Evolutionary conservation across 2,888 invertebrate species (phyloP).

Genomic region (Drosophila nigritarsus): DNA sequence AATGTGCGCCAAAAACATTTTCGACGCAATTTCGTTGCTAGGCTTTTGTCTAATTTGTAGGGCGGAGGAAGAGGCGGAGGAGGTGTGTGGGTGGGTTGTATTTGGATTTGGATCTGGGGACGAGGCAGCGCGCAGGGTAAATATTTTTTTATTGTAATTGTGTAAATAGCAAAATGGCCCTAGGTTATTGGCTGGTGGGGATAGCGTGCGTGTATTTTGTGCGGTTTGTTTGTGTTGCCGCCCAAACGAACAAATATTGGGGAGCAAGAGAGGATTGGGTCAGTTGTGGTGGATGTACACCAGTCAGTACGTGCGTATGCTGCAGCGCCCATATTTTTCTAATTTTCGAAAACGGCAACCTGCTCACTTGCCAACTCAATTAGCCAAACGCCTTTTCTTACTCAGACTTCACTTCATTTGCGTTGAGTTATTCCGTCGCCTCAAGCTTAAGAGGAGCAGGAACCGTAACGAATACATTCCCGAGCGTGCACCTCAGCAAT

Average conservation of each 20-base stretch:
- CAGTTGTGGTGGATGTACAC: not conserved
- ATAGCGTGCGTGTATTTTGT: constrained; percentile 46
- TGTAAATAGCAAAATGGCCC: constrained; percentile 71
- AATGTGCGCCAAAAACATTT: constrained; percentile 51
- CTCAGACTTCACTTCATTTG: not conserved
- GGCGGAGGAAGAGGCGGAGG: not conserved
- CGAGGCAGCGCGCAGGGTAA: constrained; percentile 22
- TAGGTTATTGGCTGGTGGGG: constrained; percentile 68
- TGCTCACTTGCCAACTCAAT: constrained; percentile 32
- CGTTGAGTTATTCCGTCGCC: constrained; percentile 6
- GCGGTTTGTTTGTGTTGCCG: constrained; percentile 60
- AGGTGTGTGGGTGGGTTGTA: not conserved
- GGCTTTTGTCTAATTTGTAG: constrained; percentile 26
- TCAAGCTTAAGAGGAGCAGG: not conserved
- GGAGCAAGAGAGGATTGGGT: not conserved
- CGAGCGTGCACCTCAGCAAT: constrained; percentile 61
- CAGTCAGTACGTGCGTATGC: not conserved
- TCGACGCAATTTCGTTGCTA: constrained; percentile 68
- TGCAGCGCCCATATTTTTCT: constrained; percentile 47
- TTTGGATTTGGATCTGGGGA: not conserved
- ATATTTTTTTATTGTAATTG: constrained; percentile 68
- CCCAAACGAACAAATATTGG: not conserved
- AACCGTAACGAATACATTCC: constrained; percentile 29
- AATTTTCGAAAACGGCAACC: constrained; percentile 50
- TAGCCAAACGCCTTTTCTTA: constrained; percentile 25